phyloP scores from a whole-genome alignment of 2,888 invertebrate species.

The Euclidia mi region DNA sequence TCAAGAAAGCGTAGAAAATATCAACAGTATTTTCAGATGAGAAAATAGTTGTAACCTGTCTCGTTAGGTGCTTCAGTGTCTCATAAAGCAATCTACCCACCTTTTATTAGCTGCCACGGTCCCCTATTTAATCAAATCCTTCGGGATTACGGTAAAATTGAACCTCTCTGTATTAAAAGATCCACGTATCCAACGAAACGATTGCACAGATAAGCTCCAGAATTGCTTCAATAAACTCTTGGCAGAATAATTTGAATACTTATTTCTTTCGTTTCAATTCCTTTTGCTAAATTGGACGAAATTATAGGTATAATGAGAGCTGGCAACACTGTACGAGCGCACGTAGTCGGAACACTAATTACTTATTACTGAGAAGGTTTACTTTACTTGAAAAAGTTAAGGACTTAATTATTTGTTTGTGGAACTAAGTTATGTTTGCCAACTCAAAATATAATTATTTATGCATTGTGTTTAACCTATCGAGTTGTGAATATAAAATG shows the following conservation, averaged over 20 bases:
- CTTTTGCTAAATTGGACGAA: constrained; percentile 29
- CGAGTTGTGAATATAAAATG: background rate
- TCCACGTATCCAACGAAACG: constrained; percentile 12
- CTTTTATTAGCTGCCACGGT: constrained; percentile 15
- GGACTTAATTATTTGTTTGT: constrained; percentile 13
- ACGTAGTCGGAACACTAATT: background rate
- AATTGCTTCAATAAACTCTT: constrained; percentile 23
- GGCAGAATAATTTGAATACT: constrained; percentile 21
- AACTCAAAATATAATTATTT: constrained; percentile 11
- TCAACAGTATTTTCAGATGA: background rate
- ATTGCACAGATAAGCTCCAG: constrained; percentile 12
- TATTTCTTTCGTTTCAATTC: constrained; percentile 19
- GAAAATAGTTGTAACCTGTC: background rate
- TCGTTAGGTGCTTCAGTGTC: background rate
- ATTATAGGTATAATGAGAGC: constrained; percentile 24
- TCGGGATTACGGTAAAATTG: constrained; percentile 12
- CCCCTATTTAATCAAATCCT: constrained; percentile 19
- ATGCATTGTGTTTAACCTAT: background rate
- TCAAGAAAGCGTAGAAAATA: background rate
- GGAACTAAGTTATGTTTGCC: constrained; percentile 1
- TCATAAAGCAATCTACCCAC: constrained; percentile 6
- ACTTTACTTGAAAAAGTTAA: constrained; percentile 7
- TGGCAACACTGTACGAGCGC: background rate
- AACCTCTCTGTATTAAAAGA: constrained; percentile 15
- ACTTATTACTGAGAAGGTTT: constrained; percentile 7